Evolutionary conservation across 2,888 invertebrate species (phyloP).

Genomic region (Rotaria magnacalcarata): DNA sequence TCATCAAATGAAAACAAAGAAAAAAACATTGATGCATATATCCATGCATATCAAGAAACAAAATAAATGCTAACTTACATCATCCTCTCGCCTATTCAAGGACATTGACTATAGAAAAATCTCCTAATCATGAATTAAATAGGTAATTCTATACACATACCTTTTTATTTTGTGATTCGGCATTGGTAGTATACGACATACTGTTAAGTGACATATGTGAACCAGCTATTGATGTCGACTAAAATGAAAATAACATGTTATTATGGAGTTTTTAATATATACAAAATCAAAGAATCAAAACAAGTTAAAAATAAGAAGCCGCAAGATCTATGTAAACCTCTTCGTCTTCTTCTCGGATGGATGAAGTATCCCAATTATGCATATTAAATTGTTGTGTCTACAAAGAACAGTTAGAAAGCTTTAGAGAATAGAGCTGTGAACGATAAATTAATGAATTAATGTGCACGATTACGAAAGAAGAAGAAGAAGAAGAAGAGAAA

Average conservation of each 20-base stretch:
- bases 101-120: conserved; percentile 27
- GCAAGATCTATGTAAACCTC: not conserved
- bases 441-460: not conserved
- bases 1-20: not conserved
- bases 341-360: not conserved
- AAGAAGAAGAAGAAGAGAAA: not conserved
- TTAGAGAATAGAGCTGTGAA: not conserved
- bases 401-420: not conserved
- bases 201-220: conserved; percentile 13
- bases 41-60: not conserved
- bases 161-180: not conserved
- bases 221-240: not conserved
- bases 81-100: conserved; percentile 27
- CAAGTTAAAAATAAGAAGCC: not conserved
- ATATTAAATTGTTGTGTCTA: not conserved
- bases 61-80: conserved; percentile 3
- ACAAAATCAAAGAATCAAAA: not conserved
- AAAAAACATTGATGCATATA: not conserved
- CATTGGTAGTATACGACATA: conserved; percentile 1
- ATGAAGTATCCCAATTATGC: not conserved
- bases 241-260: not conserved
- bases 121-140: not conserved
- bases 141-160: not conserved
- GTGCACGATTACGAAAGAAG: not conserved
- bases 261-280: not conserved